Conservation (phyloP, 2,797 vertebrate species). For the Pangasius djambal region DNA sequence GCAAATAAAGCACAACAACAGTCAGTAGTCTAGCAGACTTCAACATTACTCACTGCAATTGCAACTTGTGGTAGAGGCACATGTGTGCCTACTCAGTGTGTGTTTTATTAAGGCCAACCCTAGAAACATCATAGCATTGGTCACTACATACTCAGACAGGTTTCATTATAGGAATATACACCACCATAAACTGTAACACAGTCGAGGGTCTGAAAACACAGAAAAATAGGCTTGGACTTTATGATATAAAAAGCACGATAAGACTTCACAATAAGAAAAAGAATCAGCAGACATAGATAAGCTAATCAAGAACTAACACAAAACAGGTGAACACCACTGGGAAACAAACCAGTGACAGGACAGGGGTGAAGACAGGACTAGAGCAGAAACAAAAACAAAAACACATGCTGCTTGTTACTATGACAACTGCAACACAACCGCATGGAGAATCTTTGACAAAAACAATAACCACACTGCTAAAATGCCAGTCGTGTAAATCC, state of each 20-base stretch:
- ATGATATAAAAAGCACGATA: too few relatives aligned
- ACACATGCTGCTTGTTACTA: too few relatives aligned
- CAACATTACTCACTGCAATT: background rate
- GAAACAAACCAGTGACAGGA: background rate
- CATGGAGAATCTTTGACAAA: too few relatives aligned
- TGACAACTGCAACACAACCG: too few relatives aligned
- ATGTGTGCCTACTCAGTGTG: background rate
- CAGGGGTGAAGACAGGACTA: background rate
- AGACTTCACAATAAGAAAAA: too few relatives aligned
- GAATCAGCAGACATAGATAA: too few relatives aligned
- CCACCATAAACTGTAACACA: background rate
- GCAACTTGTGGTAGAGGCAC: background rate
- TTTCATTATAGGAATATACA: background rate
- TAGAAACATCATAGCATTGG: too few relatives aligned
- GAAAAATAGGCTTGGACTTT: too few relatives aligned
- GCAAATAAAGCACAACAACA: slow-evolving; percentile 1
- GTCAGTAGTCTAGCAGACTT: background rate
- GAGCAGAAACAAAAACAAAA: background rate
- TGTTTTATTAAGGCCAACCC: background rate
- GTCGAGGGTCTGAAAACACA: too few relatives aligned
- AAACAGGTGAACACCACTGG: background rate
- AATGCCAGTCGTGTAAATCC: too few relatives aligned
- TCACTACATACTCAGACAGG: background rate
- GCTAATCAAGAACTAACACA: background rate
- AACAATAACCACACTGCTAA: too few relatives aligned